Evolutionary conservation across 2,113 vertebrate genomes (phyloP).

Genomic region (Formicarius rufipectus): DNA sequence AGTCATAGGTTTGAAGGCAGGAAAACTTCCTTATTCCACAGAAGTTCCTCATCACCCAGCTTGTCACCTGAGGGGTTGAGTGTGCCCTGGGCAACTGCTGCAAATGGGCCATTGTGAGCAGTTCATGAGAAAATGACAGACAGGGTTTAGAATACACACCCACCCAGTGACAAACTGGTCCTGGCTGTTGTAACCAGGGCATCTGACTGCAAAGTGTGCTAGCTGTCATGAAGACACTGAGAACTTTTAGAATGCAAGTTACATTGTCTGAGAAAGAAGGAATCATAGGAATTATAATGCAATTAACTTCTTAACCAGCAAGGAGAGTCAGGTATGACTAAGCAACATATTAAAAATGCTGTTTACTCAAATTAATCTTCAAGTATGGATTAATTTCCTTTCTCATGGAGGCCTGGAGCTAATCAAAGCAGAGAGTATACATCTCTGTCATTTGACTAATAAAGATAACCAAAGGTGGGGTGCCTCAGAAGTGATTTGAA

Average conservation of each 20-base stretch:
- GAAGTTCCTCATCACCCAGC: too few species aligned
- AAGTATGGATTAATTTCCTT: background rate
- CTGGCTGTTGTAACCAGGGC: too few species aligned
- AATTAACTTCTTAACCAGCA: background rate
- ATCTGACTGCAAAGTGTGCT: background rate
- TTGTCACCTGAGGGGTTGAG: too few species aligned
- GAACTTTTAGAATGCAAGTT: background rate
- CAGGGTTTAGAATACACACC: too few species aligned
- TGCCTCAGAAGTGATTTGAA: background rate
- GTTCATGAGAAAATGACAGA: too few species aligned
- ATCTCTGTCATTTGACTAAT: background rate
- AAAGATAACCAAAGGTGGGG: background rate
- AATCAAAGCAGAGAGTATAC: background rate
- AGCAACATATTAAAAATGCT: background rate
- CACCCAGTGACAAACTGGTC: too few species aligned
- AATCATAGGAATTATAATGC: background rate
- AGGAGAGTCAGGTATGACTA: background rate
- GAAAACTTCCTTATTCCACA: too few species aligned
- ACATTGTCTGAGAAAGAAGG: background rate
- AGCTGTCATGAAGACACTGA: background rate
- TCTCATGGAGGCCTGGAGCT: background rate
- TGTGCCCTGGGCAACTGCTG: too few species aligned
- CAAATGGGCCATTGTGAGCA: too few species aligned
- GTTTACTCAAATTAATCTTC: background rate
- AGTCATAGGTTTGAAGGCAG: too few species aligned